Percentiles rank a stretch among this genome's conserved stretches.
Conservation (phyloP, 2,113 vertebrate species). For the Rhinopomastus cyanomelas region DNA sequence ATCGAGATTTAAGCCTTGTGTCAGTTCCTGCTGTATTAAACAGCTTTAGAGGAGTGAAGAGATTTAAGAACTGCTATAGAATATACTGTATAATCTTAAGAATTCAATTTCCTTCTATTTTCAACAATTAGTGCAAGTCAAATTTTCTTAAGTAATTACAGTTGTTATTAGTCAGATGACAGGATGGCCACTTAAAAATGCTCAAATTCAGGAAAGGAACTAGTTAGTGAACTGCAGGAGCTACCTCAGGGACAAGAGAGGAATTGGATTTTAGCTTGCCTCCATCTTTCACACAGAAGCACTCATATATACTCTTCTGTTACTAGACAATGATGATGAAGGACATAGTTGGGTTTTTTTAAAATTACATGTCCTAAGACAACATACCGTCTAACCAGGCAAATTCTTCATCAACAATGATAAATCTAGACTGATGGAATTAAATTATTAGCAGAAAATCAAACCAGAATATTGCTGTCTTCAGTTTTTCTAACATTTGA, state of each 20-base stretch:
- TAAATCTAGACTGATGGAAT: not conserved
- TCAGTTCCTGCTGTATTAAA: not conserved
- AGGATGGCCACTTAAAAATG: not conserved
- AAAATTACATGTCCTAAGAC: not conserved
- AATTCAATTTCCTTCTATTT: not conserved
- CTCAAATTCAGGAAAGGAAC: not conserved
- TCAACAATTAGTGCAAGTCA: not conserved
- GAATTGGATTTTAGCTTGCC: not conserved
- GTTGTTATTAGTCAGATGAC: not conserved
- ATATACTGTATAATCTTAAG: not conserved
- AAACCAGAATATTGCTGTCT: not conserved
- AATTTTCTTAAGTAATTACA: conserved; percentile 1
- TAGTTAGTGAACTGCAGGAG: not conserved
- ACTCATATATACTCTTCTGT: rapidly evolving
- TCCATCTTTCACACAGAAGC: not conserved
- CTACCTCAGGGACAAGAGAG: not conserved
- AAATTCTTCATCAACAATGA: not conserved
- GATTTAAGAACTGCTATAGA: not conserved
- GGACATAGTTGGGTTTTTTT: no score
- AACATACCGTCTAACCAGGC: not conserved
- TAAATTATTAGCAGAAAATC: not conserved
- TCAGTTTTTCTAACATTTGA: not conserved
- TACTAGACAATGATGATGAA: not conserved
- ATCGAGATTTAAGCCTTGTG: not conserved
- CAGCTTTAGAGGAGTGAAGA: not conserved